Base-by-base conservation (phyloP, 64 coral and sea anemone species). In the Stichodactyla mertensii region DNA sequence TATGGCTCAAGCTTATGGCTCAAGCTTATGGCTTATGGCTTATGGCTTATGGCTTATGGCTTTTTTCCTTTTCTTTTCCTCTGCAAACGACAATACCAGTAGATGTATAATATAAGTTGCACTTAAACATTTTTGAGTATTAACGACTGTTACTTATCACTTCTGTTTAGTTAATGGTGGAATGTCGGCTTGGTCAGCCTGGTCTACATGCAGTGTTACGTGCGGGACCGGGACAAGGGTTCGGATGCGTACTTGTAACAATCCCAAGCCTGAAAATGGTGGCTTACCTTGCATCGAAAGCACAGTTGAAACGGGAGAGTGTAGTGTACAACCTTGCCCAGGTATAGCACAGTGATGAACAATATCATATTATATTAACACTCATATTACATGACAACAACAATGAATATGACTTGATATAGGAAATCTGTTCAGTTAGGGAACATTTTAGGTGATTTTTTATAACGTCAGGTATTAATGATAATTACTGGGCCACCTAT, bases 241-340 rank as follows among this genome's bases (percentile, higher is more conserved):
- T 2, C 78, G 86, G 22, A 87, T 66, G 55, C 78, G 90, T 20
- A 74, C 28, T 6, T 92, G 90, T 83, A 62, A 92, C 61, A 87
- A 92, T 45, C 85, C 83, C 16, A 85, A 85, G 27, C 83, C 83
- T 58, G 7, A 85, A 0, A 85, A 85, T 14, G 83, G 83, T 28
- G 83, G 83, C 11, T 85, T 85, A 64, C 83, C 83, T 36, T 85
- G 83, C 15, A 64, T 54, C 45, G 77, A 51, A 22, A 57, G 14
- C 23, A 88, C 83, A 52, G 85, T 89, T 61, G 84, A 26, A 57
- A 16, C 85, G 78, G 84, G 91, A 85, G 88, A 57, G 71, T 95
- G 94, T 57, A 92, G 92, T 80, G 77, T 92, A 51, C 87, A 86
- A 7, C 88, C 22, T 57, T 95, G 94, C 61, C 90, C 90, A 84